Percentiles rank a stretch among this genome's conserved stretches.
These are phyloP conservation scores for Chaitophorus viminalis DNA, from an alignment of 2,888 invertebrate genomes.

Conservation along the genomic window DNA sequence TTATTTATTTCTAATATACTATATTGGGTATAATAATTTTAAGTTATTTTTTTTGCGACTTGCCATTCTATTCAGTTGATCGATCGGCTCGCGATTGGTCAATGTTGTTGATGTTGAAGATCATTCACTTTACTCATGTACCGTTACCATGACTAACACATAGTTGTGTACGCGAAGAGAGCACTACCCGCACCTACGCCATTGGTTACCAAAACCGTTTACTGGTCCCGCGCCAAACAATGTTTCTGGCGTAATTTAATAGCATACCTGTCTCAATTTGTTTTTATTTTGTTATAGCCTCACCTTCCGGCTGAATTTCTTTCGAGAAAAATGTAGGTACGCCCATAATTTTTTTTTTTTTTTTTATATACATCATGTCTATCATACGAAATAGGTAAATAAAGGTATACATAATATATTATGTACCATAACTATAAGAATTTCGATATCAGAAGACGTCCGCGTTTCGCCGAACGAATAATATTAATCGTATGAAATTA, in stretches of 20 bases:
- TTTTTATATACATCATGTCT: neutral
- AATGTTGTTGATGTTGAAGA: slow-evolving; percentile 59
- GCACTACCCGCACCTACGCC: slow-evolving; percentile 30
- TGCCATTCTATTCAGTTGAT: neutral
- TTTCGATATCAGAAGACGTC: neutral
- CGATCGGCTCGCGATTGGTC: slow-evolving; percentile 44
- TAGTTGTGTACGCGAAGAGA: neutral
- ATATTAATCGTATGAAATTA: neutral
- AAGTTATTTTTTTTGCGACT: too few species aligned
- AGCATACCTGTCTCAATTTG: neutral
- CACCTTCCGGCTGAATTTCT: neutral
- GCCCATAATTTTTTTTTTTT: neutral
- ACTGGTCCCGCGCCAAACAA: slow-evolving; percentile 2
- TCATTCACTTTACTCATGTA: slow-evolving; percentile 59
- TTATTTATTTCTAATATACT: neutral
- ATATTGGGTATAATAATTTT: too few species aligned
- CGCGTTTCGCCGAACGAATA: neutral
- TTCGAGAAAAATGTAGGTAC: neutral
- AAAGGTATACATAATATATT: too few species aligned
- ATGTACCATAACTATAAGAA: too few species aligned
- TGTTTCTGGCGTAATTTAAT: slow-evolving; percentile 11
- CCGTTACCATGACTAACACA: slow-evolving; percentile 58
- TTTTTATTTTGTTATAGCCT: neutral
- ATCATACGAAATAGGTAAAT: neutral
- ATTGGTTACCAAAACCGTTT: slow-evolving; percentile 59